Conservation (phyloP, 1,140 invertebrate species). For the Drosophila triauraria region DNA sequence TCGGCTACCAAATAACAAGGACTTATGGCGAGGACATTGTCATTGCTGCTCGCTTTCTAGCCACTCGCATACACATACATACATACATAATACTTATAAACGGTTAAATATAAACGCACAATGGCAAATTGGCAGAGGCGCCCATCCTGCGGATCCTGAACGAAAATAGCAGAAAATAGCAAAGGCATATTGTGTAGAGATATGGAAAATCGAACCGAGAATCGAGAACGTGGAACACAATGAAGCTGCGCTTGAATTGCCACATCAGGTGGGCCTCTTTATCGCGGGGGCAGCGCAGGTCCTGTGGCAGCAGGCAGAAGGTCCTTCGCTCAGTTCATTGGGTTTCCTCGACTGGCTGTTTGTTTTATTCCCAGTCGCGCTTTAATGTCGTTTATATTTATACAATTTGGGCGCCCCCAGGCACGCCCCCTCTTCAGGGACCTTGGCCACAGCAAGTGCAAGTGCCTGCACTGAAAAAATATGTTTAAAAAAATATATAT, state of each 20-base stretch:
- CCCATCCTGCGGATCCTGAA: slow-evolving; percentile 23
- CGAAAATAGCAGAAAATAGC: slow-evolving; percentile 61
- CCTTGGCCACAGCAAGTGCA: slow-evolving; percentile 52
- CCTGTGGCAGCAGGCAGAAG: slow-evolving; percentile 6
- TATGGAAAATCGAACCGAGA: slow-evolving; percentile 74
- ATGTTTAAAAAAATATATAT: no score
- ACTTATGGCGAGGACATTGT: slow-evolving; percentile 47
- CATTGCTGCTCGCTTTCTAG: slow-evolving; percentile 40
- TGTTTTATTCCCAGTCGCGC: slow-evolving; percentile 80
- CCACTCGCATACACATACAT: not conserved
- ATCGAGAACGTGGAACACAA: slow-evolving; percentile 47
- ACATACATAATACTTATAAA: slow-evolving; percentile 46
- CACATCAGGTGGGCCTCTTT: slow-evolving; percentile 49
- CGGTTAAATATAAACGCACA: slow-evolving; percentile 61
- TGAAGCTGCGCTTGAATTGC: slow-evolving; percentile 69
- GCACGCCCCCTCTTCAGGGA: slow-evolving; percentile 11
- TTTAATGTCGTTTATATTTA: slow-evolving; percentile 83
- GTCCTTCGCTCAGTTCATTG: slow-evolving; percentile 71
- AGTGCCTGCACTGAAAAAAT: slow-evolving; percentile 18
- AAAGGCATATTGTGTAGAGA: slow-evolving; percentile 70
- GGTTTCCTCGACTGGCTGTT: slow-evolving; percentile 71
- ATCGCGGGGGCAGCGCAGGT: slow-evolving; percentile 12
- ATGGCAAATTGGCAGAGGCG: slow-evolving; percentile 41
- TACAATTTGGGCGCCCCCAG: slow-evolving; percentile 61
- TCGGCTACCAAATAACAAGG: slow-evolving; percentile 46